These are phyloP conservation scores for Phrynosoma blainvillii DNA, from an alignment of 2,113 vertebrate genomes.

Conservation along the genomic window DNA sequence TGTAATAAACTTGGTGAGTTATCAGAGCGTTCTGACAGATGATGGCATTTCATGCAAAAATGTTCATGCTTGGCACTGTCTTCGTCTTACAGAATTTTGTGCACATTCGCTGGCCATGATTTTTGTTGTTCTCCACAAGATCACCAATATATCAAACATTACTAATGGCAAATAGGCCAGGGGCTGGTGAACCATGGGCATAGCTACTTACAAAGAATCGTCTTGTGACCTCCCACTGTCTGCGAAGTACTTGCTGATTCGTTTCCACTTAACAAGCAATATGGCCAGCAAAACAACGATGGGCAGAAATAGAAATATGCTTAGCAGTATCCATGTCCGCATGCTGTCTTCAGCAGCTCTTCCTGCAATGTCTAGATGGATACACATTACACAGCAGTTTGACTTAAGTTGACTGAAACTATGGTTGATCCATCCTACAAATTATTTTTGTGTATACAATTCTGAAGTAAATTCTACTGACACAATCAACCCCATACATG, in stretches of 20 bases:
- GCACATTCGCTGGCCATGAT: too few relatives aligned
- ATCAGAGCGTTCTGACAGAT: too few relatives aligned
- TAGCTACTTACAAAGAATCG: not conserved
- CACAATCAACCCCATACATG: not conserved
- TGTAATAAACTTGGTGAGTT: too few relatives aligned
- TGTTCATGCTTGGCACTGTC: too few relatives aligned
- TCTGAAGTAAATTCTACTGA: too few relatives aligned
- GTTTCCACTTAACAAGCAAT: not conserved
- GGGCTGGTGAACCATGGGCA: not conserved
- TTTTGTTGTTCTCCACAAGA: too few relatives aligned
- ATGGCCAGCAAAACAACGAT: rapidly evolving
- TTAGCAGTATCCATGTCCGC: constrained; percentile 21
- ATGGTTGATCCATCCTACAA: too few relatives aligned
- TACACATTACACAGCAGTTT: not conserved
- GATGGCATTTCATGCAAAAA: not conserved
- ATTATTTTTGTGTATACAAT: too few relatives aligned
- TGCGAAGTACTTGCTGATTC: not conserved
- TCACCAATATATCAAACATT: too few relatives aligned
- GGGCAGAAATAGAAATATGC: constrained; percentile 20
- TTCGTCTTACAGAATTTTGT: not conserved
- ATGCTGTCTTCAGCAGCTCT: rapidly evolving
- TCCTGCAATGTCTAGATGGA: not conserved
- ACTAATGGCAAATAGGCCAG: too few relatives aligned
- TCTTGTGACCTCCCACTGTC: rapidly evolving
- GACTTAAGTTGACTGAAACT: too few relatives aligned